These are phyloP conservation scores for Matsumyia berberina DNA, from an alignment of 2,888 invertebrate genomes.

Conservation along the genomic window DNA sequence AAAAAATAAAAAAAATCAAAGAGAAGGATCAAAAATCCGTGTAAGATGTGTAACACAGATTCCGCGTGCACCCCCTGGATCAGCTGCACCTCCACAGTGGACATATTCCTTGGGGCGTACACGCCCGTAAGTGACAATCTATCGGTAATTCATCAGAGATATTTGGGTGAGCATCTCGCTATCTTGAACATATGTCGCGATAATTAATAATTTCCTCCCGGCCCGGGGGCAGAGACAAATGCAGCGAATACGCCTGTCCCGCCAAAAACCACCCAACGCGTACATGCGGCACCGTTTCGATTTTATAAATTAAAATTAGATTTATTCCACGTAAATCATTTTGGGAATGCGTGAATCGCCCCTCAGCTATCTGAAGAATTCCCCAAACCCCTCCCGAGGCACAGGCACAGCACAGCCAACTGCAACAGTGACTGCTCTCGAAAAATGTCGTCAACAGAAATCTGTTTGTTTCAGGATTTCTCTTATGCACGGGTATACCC, in stretches of 20 bases:
- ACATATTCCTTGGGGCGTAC: constrained; percentile 58
- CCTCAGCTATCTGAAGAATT: constrained; percentile 56
- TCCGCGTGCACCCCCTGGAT: constrained; percentile 31
- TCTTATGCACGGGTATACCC: constrained; percentile 38
- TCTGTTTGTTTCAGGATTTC: constrained; percentile 68
- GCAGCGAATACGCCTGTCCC: constrained; percentile 63
- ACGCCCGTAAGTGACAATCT: constrained; percentile 74
- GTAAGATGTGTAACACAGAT: constrained; percentile 55
- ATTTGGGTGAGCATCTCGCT: constrained; percentile 56
- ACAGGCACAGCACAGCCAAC: background rate
- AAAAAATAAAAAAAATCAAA: constrained; percentile 70
- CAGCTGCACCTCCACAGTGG: constrained; percentile 31
- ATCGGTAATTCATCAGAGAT: constrained; percentile 75
- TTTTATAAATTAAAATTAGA: constrained; percentile 82
- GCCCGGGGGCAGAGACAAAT: constrained; percentile 66
- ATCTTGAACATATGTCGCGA: constrained; percentile 74
- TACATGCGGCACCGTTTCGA: constrained; percentile 78
- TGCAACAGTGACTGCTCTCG: constrained; percentile 27
- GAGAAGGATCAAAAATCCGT: constrained; percentile 61
- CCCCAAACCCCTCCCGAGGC: constrained; percentile 3
- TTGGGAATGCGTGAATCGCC: constrained; percentile 73
- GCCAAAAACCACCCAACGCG: constrained; percentile 77
- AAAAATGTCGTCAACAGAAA: constrained; percentile 75
- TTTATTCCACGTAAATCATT: constrained; percentile 83
- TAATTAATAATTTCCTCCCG: constrained; percentile 77